Evolutionary conservation across 2,888 invertebrate species (phyloP), one percentile per base, ranked within the genome.

Genomic region (Quadroppia sp.): DNA sequence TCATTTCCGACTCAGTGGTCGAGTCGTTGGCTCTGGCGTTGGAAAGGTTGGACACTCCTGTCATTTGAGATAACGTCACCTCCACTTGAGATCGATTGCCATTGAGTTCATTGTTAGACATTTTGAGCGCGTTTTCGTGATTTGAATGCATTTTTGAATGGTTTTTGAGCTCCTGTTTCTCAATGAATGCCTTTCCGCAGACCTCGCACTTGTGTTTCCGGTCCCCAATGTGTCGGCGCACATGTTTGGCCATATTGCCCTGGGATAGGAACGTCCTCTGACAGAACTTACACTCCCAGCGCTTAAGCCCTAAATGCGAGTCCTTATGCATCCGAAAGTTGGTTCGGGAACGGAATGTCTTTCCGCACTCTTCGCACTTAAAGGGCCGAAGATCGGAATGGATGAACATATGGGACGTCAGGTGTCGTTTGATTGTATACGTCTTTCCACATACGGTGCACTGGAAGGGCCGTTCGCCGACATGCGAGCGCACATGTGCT

Each of bases 111-210:
- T 45, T 45, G 15, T 25, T 25, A 42, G 30, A 32, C 32, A 72
- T 75, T 32, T 69, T 70, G 32, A 1, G 1, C 1, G 59, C 9
- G n/a, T 13, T 25, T 13, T 59, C 59, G 17, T 13, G 6, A 59
- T 9, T 80, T 78, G 0, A 82, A 72, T 78, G 78, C 67, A 61
- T 76, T 71, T 76, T 76, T 59, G 75, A 75, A 56, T 80, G 79
- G 69, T 77, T 78, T 40, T 77, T 78, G 4, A 79, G 73, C 28
- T 78, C 77, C 73, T 78, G 76, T 71, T 77, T 77, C 17, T 76
- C 76, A 42, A 75, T 67, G 71, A 77, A 79, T 17, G 74, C 78
- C 69, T 76, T 78, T 9, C 74, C 75, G 75, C 80, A 80, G 0
- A 75, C 59, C 4, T 76, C 71, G 56, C 80, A 80, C 20, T 74